Base-by-base conservation (phyloP, 1,140 invertebrate species). In the Camponotus pennsylvanicus region DNA sequence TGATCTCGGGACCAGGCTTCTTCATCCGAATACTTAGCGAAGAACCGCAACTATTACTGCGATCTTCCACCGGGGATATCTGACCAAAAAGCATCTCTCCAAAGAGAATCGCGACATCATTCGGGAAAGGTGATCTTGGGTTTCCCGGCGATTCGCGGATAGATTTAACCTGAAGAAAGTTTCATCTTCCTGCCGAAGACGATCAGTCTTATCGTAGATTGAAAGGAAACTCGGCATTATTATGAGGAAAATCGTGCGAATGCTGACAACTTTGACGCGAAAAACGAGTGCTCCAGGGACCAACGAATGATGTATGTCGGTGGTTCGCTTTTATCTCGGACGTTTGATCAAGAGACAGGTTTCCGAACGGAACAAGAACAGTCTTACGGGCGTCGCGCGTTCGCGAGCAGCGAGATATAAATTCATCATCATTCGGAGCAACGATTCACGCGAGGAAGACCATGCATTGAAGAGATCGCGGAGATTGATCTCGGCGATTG, bases 341-440 rank as follows among this genome's bases (percentile, higher is more conserved):
- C 27, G 40, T 73, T 59, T 34, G 49, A 57, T 78, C 55, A 40
- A 45, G 57, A 18, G 66, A 80, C 64, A 80, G 78, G 37, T 80
- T 70, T 21, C 27, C 21, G 32, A 59, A 67, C 18, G 5, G 32
- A 45, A 49, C 59, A 45, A 32, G 9, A 64, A 15, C 34, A 32
- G 8, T 15, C 49, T 64, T 11, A 9, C 63, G 6, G 59, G 32
- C 42, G 15, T 15, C 15, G 49, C 13, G 13, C 45, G 3, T 15
- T 15, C 13, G 3, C 49, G 15, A 52, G 4, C 18, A 34, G 21
- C 34, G 69, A 73, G 18, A 49, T 45, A n/a, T 37, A 61, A 61
- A 55, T 61, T 15, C 18, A n/a, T 37, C 61, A 27, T n/a, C 63
- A 27, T 27, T 27, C 27, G 37, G 18, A 63, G 42, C 32, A 11